Conservation (phyloP, 2,888 invertebrate species). For the Acronicta leporina region DNA sequence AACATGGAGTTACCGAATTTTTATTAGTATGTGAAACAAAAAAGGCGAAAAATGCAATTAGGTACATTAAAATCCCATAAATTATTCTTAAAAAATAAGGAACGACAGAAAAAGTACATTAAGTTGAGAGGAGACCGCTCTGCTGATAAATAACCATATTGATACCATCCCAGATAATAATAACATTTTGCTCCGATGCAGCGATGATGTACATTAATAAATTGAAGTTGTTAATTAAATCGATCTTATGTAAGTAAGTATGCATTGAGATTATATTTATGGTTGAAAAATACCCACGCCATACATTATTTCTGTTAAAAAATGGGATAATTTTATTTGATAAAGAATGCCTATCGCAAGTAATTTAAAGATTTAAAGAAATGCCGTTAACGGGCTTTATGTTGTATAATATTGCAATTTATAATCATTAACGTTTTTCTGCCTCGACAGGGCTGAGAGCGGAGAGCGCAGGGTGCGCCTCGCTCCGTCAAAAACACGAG, state of each 20-base stretch:
- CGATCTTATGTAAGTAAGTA: not conserved
- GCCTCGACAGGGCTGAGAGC: slow-evolving; percentile 66
- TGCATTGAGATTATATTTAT: slow-evolving; percentile 2
- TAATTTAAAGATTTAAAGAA: slow-evolving; percentile 67
- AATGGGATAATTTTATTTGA: slow-evolving; percentile 34
- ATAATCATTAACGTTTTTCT: slow-evolving; percentile 84
- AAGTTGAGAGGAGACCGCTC: slow-evolving; percentile 64
- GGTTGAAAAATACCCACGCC: slow-evolving; percentile 8
- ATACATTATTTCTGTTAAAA: slow-evolving; percentile 21
- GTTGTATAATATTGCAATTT: slow-evolving; percentile 84
- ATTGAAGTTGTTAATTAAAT: not conserved
- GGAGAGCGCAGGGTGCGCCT: slow-evolving; percentile 48
- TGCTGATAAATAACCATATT: slow-evolving; percentile 69
- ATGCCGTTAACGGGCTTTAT: slow-evolving; percentile 71
- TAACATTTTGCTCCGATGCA: slow-evolving; percentile 6
- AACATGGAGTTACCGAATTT: slow-evolving; percentile 58
- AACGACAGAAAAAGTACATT: slow-evolving; percentile 77
- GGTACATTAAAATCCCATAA: slow-evolving; percentile 76
- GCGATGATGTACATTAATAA: slow-evolving; percentile 4
- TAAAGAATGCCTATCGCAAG: slow-evolving; percentile 56
- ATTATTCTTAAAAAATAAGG: slow-evolving; percentile 71
- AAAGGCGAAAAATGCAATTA: slow-evolving; percentile 67
- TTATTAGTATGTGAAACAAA: slow-evolving; percentile 63
- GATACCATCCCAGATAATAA: slow-evolving; percentile 32
- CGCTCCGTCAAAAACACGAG: slow-evolving; percentile 41